phyloP scores from a whole-genome alignment of 2,797 vertebrate genomes.

The Steatocranus sp. region DNA sequence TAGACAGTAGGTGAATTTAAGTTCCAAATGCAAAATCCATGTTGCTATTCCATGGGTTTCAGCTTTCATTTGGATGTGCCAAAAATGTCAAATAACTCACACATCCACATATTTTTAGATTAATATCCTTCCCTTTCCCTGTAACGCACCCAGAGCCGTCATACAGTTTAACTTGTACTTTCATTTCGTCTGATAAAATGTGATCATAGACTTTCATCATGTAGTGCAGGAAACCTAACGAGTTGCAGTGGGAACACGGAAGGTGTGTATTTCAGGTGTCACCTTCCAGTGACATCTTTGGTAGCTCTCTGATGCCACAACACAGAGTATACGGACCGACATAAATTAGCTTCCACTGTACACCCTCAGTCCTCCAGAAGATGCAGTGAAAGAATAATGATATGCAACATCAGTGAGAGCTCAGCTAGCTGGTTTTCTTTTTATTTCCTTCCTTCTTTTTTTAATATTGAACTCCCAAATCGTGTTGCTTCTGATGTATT shows the following conservation, averaged over 20 bases:
- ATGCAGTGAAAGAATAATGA: conserved; percentile 17
- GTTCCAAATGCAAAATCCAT: not conserved
- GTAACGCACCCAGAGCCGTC: not conserved
- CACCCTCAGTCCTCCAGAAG: conserved; percentile 14
- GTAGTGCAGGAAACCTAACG: not conserved
- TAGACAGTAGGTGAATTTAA: not conserved
- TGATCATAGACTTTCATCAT: conserved; percentile 13
- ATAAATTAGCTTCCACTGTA: conserved; percentile 18
- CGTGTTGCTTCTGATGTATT: not conserved
- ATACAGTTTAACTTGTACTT: not conserved
- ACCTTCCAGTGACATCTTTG: conserved; percentile 25
- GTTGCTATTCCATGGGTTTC: not conserved
- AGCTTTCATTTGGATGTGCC: not conserved
- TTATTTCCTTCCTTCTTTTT: not conserved
- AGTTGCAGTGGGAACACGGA: not conserved
- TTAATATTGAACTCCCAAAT: not conserved
- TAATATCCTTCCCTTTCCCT: not conserved
- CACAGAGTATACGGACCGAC: conserved; percentile 18
- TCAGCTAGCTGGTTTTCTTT: not conserved
- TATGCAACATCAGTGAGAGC: not conserved
- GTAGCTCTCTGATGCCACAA: conserved; percentile 24
- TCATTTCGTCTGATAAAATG: conserved; percentile 8
- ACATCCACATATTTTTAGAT: conserved; percentile 2
- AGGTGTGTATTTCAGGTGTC: conserved; percentile 33
- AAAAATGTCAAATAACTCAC: not conserved